Base-by-base conservation (phyloP, 2,797 vertebrate species). In the Todus mexicanus region DNA sequence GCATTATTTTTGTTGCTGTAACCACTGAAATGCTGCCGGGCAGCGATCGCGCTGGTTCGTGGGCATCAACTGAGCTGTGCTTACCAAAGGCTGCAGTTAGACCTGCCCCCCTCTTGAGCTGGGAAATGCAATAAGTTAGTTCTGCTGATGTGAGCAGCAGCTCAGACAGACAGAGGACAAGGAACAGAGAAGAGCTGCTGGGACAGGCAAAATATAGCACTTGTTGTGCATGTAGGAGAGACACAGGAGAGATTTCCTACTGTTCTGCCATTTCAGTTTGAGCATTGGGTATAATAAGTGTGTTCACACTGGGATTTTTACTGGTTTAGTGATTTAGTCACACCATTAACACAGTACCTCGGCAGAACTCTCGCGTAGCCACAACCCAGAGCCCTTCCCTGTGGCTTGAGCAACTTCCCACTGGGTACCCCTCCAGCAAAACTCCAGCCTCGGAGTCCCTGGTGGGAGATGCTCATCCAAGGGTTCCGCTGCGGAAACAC, bases 221-320 rank as follows among this genome's bases (percentile, higher is more conserved):
- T 70, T 66, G 29, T 16, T 14, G 13, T 10, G 48, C 37, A 12
- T 4, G 12, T 20, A 18, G 31, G 31, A 10, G 11, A 50, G 4
- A 29, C 37, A 47, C 59, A 33, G 40, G 6, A 10, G 22, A 40
- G 9, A 26, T 45, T 60, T 66, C 50, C 33, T 20, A 14, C 47
- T 0, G 0, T 15, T 38, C 25, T 29, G 48, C 37, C 5, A 1
- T 43, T 50, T 33, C 37, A 5, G 33, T 47, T 43, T 29, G 27
- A 71, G 33, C 47, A 31, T 19, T 42, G 61, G 10, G 3, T 54
- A 1, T 45, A 33, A 60, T 20, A 37, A 66, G 22, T 11, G 22
- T n/a, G 26, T 54, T 63, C 16, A 9, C 18, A 8, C 20, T 9
- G 57, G 64, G 15, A 7, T 42, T 42, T 76, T 66, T 33, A 31